Conservation (phyloP, 2,797 vertebrate species). For the Serranus cabrilla region DNA sequence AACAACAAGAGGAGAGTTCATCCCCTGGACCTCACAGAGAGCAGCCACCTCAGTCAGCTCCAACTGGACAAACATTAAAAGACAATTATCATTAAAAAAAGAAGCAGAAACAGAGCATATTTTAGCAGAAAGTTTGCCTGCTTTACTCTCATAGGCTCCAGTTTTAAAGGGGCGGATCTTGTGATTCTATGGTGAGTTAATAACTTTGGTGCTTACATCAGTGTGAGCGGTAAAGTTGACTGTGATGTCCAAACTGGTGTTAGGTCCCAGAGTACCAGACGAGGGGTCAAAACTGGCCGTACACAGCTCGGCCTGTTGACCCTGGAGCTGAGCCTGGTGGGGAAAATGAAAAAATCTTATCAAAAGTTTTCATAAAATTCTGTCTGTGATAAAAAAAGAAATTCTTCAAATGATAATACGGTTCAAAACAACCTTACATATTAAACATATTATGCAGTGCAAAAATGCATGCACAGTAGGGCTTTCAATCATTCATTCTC, state of each 20-base stretch:
- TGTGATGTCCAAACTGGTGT: constrained; percentile 84
- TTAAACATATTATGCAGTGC: neutral
- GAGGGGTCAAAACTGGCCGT: constrained; percentile 79
- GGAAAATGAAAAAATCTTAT: constrained; percentile 18
- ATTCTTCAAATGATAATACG: neutral
- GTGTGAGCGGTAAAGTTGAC: constrained; percentile 84
- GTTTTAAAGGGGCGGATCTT: neutral
- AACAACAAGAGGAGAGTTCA: constrained; percentile 88
- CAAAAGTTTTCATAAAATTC: neutral
- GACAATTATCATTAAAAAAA: neutral
- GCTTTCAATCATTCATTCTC: neutral
- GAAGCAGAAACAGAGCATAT: neutral
- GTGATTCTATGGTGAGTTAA: neutral
- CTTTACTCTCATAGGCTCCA: neutral
- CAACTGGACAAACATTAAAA: constrained; percentile 76
- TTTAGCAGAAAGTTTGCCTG: neutral
- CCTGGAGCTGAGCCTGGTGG: constrained; percentile 80
- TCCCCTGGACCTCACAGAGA: constrained; percentile 89
- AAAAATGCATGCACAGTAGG: neutral
- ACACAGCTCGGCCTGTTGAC: constrained; percentile 86
- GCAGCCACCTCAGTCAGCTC: constrained; percentile 86
- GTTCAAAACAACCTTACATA: neutral
- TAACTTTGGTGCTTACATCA: constrained; percentile 76
- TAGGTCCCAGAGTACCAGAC: constrained; percentile 87
- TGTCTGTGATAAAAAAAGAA: neutral